A percentile compares a stretch with the other conserved stretches of the same genome.
Conservation (phyloP, 2,113 vertebrate genomes). For the human (Homo sapiens) region DNA sequence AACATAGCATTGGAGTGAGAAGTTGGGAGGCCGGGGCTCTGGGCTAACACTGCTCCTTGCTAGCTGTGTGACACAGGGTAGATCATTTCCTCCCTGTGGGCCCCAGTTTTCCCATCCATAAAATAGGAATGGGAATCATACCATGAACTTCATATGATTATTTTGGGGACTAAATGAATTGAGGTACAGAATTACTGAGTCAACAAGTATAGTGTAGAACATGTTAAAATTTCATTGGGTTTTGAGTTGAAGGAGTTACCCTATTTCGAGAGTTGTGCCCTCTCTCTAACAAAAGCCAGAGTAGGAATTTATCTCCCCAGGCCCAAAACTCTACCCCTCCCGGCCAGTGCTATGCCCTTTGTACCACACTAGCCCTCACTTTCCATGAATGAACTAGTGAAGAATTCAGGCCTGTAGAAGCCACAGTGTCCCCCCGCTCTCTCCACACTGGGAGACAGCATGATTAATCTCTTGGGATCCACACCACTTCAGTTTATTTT, state of each 20-base stretch:
- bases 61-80: neutral
- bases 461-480: neutral
- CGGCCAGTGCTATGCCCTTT: neutral
- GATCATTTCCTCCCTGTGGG: neutral
- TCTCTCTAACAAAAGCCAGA: neutral
- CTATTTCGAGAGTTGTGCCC: neutral
- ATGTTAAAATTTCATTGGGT: neutral
- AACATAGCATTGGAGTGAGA: neutral
- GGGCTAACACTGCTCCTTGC: neutral
- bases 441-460: neutral
- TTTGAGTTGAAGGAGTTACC: neutral
- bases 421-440: accelerated
- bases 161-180: neutral
- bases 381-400: neutral
- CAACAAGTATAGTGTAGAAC: neutral
- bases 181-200: neutral
- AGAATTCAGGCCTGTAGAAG: neutral
- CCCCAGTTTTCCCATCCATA: neutral
- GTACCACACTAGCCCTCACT: neutral
- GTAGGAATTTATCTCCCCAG: neutral
- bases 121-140: neutral
- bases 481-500: neutral
- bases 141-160: neutral
- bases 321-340: neutral
- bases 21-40: neutral